phyloP scores from a whole-genome alignment of 2,113 vertebrate species.

The Lipophrys pholis region DNA sequence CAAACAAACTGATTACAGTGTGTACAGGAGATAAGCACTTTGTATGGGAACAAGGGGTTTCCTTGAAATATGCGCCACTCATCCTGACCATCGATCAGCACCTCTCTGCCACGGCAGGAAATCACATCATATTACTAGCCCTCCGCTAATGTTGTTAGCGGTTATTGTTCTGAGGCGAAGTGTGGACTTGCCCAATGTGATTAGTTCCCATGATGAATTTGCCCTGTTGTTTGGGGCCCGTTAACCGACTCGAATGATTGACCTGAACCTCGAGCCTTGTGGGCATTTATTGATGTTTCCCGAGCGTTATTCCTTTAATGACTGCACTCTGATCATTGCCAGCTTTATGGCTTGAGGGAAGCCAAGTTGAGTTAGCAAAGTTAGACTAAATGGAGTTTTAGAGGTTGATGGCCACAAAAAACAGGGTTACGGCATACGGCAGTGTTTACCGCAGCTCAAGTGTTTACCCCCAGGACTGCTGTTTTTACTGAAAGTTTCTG shows the following conservation, averaged over 20 bases:
- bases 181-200: slow-evolving; percentile 75
- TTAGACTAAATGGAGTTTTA: slow-evolving; percentile 59
- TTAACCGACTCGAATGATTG: slow-evolving; percentile 80
- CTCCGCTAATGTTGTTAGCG: slow-evolving; percentile 77
- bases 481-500: slow-evolving; percentile 24
- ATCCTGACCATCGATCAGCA: slow-evolving; percentile 75
- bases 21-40: slow-evolving; percentile 18
- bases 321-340: slow-evolving; percentile 64
- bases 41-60: slow-evolving; percentile 54
- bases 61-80: slow-evolving; percentile 59
- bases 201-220: slow-evolving; percentile 83
- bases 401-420: slow-evolving; percentile 37
- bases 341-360: slow-evolving; percentile 62
- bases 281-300: slow-evolving; percentile 77
- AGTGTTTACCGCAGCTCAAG: slow-evolving; percentile 9
- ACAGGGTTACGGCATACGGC: slow-evolving; percentile 16
- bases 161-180: slow-evolving; percentile 81
- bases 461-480: slow-evolving; percentile 23
- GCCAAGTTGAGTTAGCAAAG: slow-evolving; percentile 63
- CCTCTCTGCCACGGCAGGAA: slow-evolving; percentile 71
- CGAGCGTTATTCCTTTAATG: slow-evolving; percentile 74
- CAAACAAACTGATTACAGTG: neutral
- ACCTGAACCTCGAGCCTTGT: slow-evolving; percentile 72
- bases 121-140: slow-evolving; percentile 78
- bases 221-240: slow-evolving; percentile 78